Conservation (phyloP, 2,797 vertebrate species). For the Aphelocoma californica region DNA sequence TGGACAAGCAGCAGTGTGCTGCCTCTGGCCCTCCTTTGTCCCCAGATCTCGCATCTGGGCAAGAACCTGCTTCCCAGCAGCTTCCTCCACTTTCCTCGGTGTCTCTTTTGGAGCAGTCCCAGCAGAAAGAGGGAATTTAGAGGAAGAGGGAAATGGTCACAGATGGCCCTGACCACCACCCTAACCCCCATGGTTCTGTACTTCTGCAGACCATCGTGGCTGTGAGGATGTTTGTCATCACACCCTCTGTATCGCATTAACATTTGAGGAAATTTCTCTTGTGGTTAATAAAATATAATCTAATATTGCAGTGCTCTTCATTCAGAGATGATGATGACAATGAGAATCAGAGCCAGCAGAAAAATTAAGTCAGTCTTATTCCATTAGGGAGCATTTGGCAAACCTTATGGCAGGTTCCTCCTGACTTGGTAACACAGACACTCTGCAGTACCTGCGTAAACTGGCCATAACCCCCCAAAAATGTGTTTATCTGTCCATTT, state of each 20-base stretch:
- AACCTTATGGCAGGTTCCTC: neutral
- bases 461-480: neutral
- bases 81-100: neutral
- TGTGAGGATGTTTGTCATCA: neutral
- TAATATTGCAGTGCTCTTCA: neutral
- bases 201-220: neutral
- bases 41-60: accelerated
- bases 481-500: neutral
- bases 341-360: neutral
- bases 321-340: neutral
- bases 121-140: neutral
- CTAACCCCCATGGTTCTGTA: accelerated
- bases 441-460: neutral
- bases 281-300: neutral
- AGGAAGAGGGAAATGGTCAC: neutral
- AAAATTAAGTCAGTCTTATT: neutral
- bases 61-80: neutral
- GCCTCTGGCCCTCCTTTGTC: no score
- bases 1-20: accelerated
- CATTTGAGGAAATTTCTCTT: neutral
- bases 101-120: neutral
- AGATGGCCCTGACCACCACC: neutral
- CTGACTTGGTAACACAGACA: neutral
- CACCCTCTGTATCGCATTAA: neutral
- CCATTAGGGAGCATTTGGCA: neutral